Percentiles rank a stretch among this genome's conserved stretches.
Evolutionary conservation across 2,113 vertebrate genomes (phyloP).

Genomic region (Perca schrenkii): DNA sequence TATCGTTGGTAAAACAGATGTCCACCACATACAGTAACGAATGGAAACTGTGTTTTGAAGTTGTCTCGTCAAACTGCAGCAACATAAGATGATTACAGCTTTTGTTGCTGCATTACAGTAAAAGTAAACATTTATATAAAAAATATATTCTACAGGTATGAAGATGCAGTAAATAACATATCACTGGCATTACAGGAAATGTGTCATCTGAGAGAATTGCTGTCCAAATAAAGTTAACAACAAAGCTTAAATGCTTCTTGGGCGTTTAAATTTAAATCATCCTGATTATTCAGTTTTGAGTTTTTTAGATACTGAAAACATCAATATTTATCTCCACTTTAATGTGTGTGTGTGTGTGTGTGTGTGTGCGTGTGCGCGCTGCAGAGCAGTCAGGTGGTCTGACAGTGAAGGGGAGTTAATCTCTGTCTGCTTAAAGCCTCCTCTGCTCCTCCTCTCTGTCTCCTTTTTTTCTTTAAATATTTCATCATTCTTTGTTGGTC

Average conservation of each 20-base stretch:
- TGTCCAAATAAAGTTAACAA: not conserved
- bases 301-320: conserved; percentile 15
- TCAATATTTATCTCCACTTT: conserved; percentile 3
- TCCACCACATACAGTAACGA: not conserved
- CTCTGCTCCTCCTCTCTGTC: conserved; percentile 57
- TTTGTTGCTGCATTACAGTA: not conserved
- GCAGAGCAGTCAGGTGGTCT: conserved; percentile 55
- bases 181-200: not conserved
- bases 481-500: conserved; percentile 49
- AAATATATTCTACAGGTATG: not conserved
- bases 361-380: conserved; percentile 8
- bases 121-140: not conserved
- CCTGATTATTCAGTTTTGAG: not conserved
- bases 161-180: not conserved
- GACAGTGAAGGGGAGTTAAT: conserved; percentile 65
- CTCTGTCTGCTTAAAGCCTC: conserved; percentile 58
- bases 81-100: not conserved
- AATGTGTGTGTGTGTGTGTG: not conserved
- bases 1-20: not conserved
- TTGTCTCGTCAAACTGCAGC: not conserved
- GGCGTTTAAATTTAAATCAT: not conserved
- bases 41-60: not conserved
- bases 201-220: not conserved
- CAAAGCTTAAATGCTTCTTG: not conserved
- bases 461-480: conserved; percentile 66